Evolutionary conservation across 2,113 vertebrate genomes (phyloP).

Genomic region (Muntiacus muntjak): DNA sequence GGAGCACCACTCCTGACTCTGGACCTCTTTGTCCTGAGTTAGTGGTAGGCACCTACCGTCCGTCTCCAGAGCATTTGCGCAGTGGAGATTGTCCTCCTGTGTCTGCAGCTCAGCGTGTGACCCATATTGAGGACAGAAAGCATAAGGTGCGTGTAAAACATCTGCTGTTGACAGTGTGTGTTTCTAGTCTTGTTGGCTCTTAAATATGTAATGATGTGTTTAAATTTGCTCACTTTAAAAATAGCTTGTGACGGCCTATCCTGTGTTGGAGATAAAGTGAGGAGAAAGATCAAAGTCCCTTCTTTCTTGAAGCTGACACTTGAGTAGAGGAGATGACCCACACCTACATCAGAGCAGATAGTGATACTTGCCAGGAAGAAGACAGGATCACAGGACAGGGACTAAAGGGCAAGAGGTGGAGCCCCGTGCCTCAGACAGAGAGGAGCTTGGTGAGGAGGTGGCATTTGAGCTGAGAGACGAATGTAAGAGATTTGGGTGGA

Average conservation of each 20-base stretch:
- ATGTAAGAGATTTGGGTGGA: not conserved
- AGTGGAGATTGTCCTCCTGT: not conserved
- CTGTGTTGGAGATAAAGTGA: not conserved
- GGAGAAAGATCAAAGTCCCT: not conserved
- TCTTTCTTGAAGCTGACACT: not conserved
- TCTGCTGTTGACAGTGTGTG: not conserved
- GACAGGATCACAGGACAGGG: not conserved
- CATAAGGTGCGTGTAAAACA: not conserved
- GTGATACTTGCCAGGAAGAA: not conserved
- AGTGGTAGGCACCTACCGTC: accelerated
- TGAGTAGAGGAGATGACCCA: not conserved
- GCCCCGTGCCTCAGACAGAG: not conserved
- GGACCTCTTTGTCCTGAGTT: accelerated
- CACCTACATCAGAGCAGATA: not conserved
- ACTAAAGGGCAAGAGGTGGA: not conserved
- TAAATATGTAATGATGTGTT: not conserved
- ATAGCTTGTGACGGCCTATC: not conserved
- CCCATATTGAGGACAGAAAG: not conserved
- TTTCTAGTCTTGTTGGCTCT: not conserved
- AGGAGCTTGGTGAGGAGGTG: not conserved
- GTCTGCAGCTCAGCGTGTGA: not conserved
- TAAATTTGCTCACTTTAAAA: constrained; percentile 10
- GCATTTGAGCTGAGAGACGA: not conserved
- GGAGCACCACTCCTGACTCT: not conserved
- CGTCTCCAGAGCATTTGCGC: not conserved